Conservation (phyloP, 2,797 vertebrate genomes). For the Neosilurus mollespiculum region DNA sequence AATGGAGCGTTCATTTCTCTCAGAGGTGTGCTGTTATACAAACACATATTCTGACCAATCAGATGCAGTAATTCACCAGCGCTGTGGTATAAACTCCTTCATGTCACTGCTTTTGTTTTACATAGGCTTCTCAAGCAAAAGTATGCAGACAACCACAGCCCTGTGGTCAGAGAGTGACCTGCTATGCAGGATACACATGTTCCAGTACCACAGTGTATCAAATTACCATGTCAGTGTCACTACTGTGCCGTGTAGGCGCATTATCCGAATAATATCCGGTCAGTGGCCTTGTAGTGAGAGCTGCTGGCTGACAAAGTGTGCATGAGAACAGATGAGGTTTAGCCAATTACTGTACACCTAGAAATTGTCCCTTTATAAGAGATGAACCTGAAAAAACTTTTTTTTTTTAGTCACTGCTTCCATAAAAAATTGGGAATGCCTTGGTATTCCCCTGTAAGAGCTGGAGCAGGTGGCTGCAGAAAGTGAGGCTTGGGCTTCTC, state of each 20-base stretch:
- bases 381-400: neutral
- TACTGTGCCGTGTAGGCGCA: neutral
- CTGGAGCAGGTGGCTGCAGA: too few relatives aligned
- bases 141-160: neutral
- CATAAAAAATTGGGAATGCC: too few relatives aligned
- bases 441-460: too few relatives aligned
- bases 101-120: neutral
- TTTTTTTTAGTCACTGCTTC: too few relatives aligned
- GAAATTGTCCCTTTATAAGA: neutral
- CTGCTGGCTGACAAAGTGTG: conserved; percentile 17
- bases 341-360: neutral
- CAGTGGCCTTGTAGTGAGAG: conserved; percentile 1
- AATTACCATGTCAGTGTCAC: conserved; percentile 5
- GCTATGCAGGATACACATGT: conserved; percentile 6
- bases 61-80: neutral
- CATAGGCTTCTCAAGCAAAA: neutral
- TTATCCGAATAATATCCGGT: conserved; percentile 15
- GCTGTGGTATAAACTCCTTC: neutral
- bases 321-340: neutral
- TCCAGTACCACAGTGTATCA: neutral
- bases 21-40: too few relatives aligned
- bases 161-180: conserved; percentile 5
- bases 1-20: too few relatives aligned
- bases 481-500: too few relatives aligned
- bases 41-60: neutral